Base-by-base conservation (phyloP, 2,113 vertebrate genomes). In the Oenanthe melanoleuca region DNA sequence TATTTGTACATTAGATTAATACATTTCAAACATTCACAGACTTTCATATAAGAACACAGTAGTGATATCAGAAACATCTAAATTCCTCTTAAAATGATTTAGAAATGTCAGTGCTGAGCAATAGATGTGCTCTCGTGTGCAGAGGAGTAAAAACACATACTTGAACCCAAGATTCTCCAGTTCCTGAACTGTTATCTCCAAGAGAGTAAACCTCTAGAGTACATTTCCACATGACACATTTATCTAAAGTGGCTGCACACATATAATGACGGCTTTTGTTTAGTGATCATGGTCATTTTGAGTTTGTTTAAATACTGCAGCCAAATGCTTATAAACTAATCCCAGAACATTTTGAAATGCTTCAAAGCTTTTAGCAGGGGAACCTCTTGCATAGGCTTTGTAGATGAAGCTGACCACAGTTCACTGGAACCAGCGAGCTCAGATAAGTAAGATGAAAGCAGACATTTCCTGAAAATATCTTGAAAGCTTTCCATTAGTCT, bases 401-500 rank as follows among this genome's bases (percentile, higher is more conserved):
- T 88, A 95, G 96, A 92, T 85, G 95, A 97, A 97, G 94, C 92
- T 95, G 97, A 97, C 97, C 97, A 98, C 98, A 98, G 97, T 98
- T 98, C 97, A 98, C 97, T 98, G 97, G 94, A 98, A 98, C 95
- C 96, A 98, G 98, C 97, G 97, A 96, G 95, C 96, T 97, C 97
- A 96, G 93, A 97, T 98, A 98, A 98, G 97, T 96, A 97, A 98
- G 98, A 99, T 98, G 97, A 98, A 97, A 98, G 97, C 96, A 93
- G 98, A 98, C 98, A 92, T 98, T 97, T 97, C 97, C 97, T 89
- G 94, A 95, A 97, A 97, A 94, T 96, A 96, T 95, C 97, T 97
- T 99, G 98, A 99, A 99, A 99, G 99, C 99, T 98, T 99, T 99
- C 99, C 99, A 99, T 99, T 99, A 99, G 98, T 97, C 91, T 96